Evolutionary conservation across 2,797 vertebrate species (phyloP).

Genomic region (Sebastes hubbsi): DNA sequence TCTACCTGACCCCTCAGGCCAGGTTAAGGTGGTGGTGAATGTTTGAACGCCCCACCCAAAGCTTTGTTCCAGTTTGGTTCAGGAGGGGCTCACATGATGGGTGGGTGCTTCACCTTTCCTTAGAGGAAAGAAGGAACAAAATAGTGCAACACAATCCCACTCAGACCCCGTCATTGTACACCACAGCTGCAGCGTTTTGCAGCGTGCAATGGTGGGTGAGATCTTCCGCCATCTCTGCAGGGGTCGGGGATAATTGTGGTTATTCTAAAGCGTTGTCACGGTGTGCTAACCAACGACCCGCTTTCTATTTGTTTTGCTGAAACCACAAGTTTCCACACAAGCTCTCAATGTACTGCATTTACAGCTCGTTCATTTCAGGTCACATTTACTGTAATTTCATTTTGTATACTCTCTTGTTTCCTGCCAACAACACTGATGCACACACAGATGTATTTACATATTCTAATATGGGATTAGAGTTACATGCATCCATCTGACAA

Average conservation of each 20-base stretch:
- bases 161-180: not conserved
- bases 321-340: slow-evolving; percentile 16
- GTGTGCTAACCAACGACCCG: not conserved
- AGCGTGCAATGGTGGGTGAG: not conserved
- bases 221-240: slow-evolving; percentile 12
- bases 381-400: not conserved
- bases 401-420: not conserved
- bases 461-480: not conserved
- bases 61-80: slow-evolving; percentile 28
- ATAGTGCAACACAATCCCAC: not conserved
- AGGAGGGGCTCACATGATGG: not conserved
- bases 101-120: not conserved
- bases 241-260: slow-evolving; percentile 23
- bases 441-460: slow-evolving; percentile 3
- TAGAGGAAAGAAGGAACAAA: not conserved
- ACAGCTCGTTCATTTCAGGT: not conserved
- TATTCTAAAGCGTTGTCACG: not conserved
- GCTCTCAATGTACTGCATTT: not conserved
- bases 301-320: slow-evolving; percentile 15
- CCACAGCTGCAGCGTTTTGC: not conserved
- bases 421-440: not conserved
- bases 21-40: not conserved
- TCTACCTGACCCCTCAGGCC: slow-evolving; percentile 24
- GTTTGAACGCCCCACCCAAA: slow-evolving; percentile 48
- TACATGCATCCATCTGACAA: not conserved